These are phyloP conservation scores for Tigriopus californicus DNA, from an alignment of 2,888 invertebrate genomes.

Conservation along the genomic window DNA sequence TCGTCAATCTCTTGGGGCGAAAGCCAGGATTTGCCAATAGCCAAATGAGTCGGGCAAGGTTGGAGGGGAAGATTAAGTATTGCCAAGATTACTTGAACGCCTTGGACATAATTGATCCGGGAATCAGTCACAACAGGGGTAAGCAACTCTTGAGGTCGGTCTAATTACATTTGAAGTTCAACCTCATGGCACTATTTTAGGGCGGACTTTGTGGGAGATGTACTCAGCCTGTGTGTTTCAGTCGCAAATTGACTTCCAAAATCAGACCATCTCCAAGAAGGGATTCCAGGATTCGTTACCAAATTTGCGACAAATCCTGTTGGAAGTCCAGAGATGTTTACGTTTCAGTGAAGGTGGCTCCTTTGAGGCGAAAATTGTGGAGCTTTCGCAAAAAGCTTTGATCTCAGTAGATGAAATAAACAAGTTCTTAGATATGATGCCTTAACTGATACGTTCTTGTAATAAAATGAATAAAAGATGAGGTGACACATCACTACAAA, in stretches of 20 bases:
- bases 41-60: not conserved
- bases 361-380: not conserved
- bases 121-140: constrained; percentile 8
- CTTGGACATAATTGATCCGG: constrained; percentile 7
- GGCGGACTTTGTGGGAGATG: not conserved
- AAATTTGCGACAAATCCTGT: not conserved
- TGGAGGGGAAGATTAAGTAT: not conserved
- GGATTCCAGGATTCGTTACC: not conserved
- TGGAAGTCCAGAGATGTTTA: not conserved
- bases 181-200: too few relatives aligned
- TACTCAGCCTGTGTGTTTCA: not conserved
- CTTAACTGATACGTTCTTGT: too few relatives aligned
- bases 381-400: not conserved
- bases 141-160: not conserved
- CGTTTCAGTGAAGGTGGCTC: not conserved
- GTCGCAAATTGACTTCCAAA: not conserved
- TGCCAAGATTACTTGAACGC: constrained; percentile 1
- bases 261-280: not conserved
- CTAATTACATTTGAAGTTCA: too few relatives aligned
- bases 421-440: too few relatives aligned
- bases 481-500: too few relatives aligned
- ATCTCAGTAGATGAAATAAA: too few relatives aligned
- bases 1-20: not conserved
- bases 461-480: too few relatives aligned
- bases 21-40: not conserved